phyloP scores from a whole-genome alignment of 2,113 vertebrate species.

The Malurus melanocephalus region DNA sequence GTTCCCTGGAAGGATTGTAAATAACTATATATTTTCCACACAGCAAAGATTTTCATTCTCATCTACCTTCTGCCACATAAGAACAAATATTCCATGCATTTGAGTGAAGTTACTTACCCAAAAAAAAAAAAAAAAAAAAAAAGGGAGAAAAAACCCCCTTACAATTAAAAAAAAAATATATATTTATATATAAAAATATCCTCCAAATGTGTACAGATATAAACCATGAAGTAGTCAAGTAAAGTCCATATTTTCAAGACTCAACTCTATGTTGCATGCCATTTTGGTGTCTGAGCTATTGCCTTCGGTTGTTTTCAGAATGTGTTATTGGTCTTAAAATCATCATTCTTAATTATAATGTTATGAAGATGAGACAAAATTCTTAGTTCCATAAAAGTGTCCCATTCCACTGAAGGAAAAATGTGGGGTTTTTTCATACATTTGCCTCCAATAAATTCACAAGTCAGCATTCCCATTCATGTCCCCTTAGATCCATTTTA shows the following conservation, averaged over 20 bases:
- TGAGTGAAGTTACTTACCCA: neutral
- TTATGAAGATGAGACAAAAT: neutral
- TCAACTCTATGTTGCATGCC: neutral
- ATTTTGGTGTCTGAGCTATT: neutral
- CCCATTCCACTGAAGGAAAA: neutral
- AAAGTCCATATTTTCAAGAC: neutral
- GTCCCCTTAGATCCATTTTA: neutral
- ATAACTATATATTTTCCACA: neutral
- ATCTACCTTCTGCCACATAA: neutral
- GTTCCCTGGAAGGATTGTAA: neutral
- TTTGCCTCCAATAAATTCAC: neutral
- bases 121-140: neutral
- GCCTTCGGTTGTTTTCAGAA: neutral
- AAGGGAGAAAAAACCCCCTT: too few relatives aligned
- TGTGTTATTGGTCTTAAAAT: neutral
- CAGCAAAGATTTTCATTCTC: neutral
- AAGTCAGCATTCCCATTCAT: neutral
- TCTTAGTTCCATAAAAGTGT: neutral
- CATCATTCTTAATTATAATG: neutral
- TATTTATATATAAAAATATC: neutral
- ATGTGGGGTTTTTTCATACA: accelerated
- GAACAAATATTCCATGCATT: neutral
- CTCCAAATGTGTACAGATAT: neutral
- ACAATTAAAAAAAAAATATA: too few relatives aligned
- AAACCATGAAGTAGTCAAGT: neutral